These are phyloP conservation scores for Darevskia nairensis DNA, from an alignment of 2,797 vertebrate genomes.

Conservation along the genomic window DNA sequence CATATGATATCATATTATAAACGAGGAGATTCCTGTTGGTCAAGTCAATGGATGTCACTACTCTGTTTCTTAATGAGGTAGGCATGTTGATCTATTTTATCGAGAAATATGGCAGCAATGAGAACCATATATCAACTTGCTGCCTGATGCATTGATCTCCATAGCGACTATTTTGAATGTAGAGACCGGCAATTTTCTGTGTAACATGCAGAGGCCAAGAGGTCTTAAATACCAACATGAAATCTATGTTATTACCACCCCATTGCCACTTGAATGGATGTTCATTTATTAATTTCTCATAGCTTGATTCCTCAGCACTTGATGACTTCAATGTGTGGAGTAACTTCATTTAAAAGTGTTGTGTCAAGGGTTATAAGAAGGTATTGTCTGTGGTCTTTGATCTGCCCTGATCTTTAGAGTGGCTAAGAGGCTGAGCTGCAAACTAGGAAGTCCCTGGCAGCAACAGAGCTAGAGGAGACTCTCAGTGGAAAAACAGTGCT, in stretches of 20 bases:
- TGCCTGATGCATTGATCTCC: background rate
- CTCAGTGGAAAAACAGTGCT: too few species aligned
- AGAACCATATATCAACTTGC: too few species aligned
- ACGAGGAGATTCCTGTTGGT: constrained; percentile 47
- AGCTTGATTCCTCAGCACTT: background rate
- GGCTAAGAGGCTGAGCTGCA: too few species aligned
- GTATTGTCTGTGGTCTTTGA: background rate
- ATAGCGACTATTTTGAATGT: background rate
- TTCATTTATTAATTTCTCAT: background rate
- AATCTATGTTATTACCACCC: background rate
- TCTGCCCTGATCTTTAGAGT: too few species aligned
- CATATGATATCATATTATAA: constrained; percentile 58
- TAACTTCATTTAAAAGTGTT: background rate
- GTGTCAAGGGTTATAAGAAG: background rate
- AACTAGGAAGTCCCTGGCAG: too few species aligned
- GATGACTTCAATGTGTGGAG: background rate
- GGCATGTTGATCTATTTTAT: fast-evolving
- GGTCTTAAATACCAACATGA: background rate
- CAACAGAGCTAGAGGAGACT: too few species aligned
- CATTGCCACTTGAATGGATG: background rate
- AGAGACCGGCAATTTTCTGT: background rate
- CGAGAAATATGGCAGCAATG: constrained; percentile 1
- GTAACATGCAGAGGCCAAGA: background rate
- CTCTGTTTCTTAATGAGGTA: constrained; percentile 23
- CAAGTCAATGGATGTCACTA: constrained; percentile 46